Evolutionary conservation across 2,113 vertebrate species (phyloP), one percentile per base, ranked within the genome.

Genomic region (Micronycteris hirsuta): DNA sequence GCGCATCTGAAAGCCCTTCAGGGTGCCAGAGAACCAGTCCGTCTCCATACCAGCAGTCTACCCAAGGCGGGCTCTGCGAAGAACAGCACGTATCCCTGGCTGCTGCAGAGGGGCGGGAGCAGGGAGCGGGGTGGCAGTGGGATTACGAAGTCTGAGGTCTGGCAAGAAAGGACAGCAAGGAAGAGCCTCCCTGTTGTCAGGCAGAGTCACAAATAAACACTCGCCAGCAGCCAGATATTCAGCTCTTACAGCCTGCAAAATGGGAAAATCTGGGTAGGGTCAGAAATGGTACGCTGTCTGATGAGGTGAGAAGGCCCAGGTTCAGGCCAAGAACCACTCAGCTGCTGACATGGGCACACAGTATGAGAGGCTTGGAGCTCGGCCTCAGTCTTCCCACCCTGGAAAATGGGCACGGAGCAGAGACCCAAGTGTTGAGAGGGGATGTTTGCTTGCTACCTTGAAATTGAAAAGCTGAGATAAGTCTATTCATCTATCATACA

Each of bases 1-100:
- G 67, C 15, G 93, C 96, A 89, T 97, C 89, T 94, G 92, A 86
- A 96, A 96, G 93, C 96, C 19, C 95, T 63, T 93, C 95, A 96
- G 94, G 96, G 89, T 82, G 93, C 93, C 96, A 89, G 82, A 77
- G 87, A 91, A 76, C 61, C 36, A 47, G 73, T 93, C 81, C 73
- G 88, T 91, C 96, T 92, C 91, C 61, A 74, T 91, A 89, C 70
- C 67, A 94, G 89, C 82, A 12, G 73, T 92, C 93, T 85, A 89
- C 92, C 84, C 49, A 47, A 92, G 84, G 74, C 81, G 61, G 76
- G 63, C 84, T 87, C 4, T 0, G 58, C 49, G 16, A 24, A 92
- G 94, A 94, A 91, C 74, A 96, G 65, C 92, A 94, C 89, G 93
- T 84, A 89, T 71, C 63, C 65, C 78, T 0, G 16, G 67, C 91